Evolutionary conservation across 2,113 vertebrate species (phyloP).

Genomic region (Podarcis muralis): DNA sequence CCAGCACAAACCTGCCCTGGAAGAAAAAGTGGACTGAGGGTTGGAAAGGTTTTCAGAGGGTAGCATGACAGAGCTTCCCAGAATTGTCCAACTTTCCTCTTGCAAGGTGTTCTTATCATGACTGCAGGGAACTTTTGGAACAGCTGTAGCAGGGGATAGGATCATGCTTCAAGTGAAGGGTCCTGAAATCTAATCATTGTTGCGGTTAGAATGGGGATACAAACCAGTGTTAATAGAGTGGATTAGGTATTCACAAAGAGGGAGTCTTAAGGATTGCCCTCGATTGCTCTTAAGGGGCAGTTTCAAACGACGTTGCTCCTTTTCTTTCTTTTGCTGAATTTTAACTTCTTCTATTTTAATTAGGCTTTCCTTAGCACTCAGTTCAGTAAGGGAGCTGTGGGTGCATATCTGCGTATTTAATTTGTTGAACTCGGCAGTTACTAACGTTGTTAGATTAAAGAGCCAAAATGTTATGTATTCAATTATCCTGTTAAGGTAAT

Average conservation of each 20-base stretch:
- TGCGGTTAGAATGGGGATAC: background rate
- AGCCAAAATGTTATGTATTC: constrained; percentile 18
- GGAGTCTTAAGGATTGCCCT: background rate
- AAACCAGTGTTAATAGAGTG: background rate
- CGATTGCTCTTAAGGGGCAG: background rate
- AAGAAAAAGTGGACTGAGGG: background rate
- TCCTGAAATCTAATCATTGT: background rate
- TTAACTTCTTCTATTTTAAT: constrained; percentile 7
- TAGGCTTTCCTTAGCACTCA: background rate
- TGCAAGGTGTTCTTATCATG: background rate
- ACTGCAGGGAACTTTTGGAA: background rate
- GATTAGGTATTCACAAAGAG: background rate
- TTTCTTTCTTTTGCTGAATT: background rate
- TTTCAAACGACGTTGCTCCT: background rate
- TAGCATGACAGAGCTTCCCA: no score
- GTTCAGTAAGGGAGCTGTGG: background rate
- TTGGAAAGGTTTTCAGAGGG: background rate
- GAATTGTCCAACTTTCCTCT: background rate
- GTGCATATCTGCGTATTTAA: background rate
- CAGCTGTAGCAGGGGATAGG: background rate
- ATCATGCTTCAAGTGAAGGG: constrained; percentile 19
- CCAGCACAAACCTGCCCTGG: background rate
- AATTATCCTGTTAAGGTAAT: constrained; percentile 34
- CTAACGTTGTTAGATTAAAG: constrained; percentile 13
- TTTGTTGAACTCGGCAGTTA: constrained; percentile 3